These are phyloP conservation scores for Cheilosia urbana DNA, from an alignment of 2,888 invertebrate genomes.

Conservation along the genomic window DNA sequence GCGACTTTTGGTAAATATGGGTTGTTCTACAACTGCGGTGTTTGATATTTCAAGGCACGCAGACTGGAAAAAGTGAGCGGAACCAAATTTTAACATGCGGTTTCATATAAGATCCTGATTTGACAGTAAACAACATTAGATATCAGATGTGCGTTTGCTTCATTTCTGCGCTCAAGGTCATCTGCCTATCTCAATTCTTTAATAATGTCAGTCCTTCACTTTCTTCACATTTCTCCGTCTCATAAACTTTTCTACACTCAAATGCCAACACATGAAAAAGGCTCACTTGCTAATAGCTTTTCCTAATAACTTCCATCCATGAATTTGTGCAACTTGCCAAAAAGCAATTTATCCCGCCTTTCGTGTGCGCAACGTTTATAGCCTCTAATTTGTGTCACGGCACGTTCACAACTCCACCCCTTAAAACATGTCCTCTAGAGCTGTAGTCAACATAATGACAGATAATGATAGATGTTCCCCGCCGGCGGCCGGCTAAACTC, in stretches of 20 bases:
- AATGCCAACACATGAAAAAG: neutral
- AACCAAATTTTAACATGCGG: too few species aligned
- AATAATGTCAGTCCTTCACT: too few species aligned
- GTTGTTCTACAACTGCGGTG: too few species aligned
- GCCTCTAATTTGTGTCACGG: neutral
- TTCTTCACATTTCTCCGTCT: neutral
- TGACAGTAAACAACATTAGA: too few species aligned
- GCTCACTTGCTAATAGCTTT: neutral
- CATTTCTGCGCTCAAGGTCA: too few species aligned
- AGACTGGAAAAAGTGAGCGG: too few species aligned
- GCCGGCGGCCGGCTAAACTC: slow-evolving; percentile 34
- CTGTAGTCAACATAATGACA: slow-evolving; percentile 23
- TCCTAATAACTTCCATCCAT: neutral
- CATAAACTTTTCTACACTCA: neutral
- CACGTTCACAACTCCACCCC: slow-evolving; percentile 6
- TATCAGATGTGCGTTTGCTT: too few species aligned
- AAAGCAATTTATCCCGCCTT: neutral
- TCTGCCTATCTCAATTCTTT: too few species aligned
- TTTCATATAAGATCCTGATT: too few species aligned
- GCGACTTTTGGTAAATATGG: too few species aligned
- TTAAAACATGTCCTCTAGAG: neutral
- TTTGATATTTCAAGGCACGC: too few species aligned
- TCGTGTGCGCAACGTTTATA: neutral
- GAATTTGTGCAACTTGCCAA: neutral
- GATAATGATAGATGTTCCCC: slow-evolving; percentile 17